Base-by-base conservation (phyloP, 2,888 invertebrate genomes). In the Ennomos quercinarius region DNA sequence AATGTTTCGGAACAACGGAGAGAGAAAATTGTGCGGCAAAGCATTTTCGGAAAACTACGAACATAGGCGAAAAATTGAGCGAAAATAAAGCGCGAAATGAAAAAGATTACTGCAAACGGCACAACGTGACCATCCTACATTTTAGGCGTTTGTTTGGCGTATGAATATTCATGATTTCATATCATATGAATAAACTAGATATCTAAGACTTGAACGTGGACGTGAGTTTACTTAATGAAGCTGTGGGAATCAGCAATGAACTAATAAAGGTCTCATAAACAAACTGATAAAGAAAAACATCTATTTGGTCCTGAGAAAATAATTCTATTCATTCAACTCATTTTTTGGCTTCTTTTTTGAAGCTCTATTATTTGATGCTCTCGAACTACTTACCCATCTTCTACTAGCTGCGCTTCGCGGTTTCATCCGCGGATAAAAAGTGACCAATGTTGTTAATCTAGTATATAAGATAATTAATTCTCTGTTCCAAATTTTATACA, bases 21-120 rank as follows among this genome's bases (percentile, higher is more conserved):
- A 36, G 53, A 47, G 56, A 53, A 43, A 35, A 11, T 17, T 11
- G 47, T 53, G 34, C 36, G 37, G 37, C n/a, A 17, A 60, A 66
- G 68, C 60, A 39, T 40, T 53, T 59, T 59, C 52, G 63, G 61
- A 70, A 71, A 73, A 71, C 67, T 68, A 68, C 61, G 62, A 69
- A 70, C 72, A 72, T 64, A 73, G 62, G 67, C 64, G 66, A 73
- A 71, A 76, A 71, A 68, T n/a, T 61, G 64, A 60, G 57, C 69
- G 71, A 74, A 70, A 71, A 78, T 81, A 65, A 60, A 53, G 39
- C 66, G 61, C 53, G 74, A 76, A 77, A 76, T 62, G 55, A 76
- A 67, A 77, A 76, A 75, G 71, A 72, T 73, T 68, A 72, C 71
- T 59, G 73, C 68, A 73, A 78, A 76, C 78, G 77, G 57, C 70